These are phyloP conservation scores for Lycaon pictus DNA, from an alignment of 2,113 vertebrate species.

Conservation along the genomic window DNA sequence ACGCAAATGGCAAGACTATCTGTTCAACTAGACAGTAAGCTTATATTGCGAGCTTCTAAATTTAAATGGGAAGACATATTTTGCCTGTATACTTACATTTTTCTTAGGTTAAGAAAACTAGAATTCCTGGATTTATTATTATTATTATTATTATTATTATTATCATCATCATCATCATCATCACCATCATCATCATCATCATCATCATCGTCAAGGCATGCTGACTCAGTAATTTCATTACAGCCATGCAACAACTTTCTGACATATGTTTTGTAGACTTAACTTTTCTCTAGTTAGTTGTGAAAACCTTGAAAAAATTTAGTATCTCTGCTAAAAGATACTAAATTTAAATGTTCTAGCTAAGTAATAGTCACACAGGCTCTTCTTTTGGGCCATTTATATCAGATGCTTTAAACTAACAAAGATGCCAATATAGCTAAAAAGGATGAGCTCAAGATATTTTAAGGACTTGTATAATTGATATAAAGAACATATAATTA, in stretches of 20 bases:
- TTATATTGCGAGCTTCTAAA: not conserved
- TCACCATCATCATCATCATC: not conserved
- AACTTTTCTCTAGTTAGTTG: not conserved
- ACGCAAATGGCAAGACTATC: not conserved
- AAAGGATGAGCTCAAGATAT: not conserved
- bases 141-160: not conserved
- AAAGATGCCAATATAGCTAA: not conserved
- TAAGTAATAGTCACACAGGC: not conserved
- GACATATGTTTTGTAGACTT: not conserved
- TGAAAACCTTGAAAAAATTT: not conserved
- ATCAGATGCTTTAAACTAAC: not conserved
- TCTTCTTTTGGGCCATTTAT: slow-evolving; percentile 27
- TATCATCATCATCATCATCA: not conserved
- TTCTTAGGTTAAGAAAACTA: not conserved
- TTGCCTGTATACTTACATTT: not conserved
- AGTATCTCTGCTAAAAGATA: not conserved
- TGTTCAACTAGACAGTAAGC: not conserved
- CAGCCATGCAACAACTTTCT: not conserved
- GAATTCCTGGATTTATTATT: not conserved
- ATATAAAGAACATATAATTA: not conserved
- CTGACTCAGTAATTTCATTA: slow-evolving; percentile 1
- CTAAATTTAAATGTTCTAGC: not conserved
- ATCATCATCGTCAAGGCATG: not conserved
- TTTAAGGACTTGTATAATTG: not conserved
- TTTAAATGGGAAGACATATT: not conserved